These are phyloP conservation scores for Rissa tridactyla DNA, from an alignment of 2,113 vertebrate species.

Conservation along the genomic window DNA sequence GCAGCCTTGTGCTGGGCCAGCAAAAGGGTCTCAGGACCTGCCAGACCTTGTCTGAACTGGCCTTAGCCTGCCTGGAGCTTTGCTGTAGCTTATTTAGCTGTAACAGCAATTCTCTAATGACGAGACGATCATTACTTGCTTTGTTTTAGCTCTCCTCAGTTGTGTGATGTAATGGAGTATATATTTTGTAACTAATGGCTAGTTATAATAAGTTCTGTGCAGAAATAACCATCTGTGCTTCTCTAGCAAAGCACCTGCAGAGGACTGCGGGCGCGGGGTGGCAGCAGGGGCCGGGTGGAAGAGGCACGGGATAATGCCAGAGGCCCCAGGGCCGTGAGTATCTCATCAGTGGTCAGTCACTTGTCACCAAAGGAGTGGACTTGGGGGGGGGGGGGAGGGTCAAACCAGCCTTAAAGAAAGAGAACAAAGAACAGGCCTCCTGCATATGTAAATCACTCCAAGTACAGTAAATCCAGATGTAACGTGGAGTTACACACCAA, in stretches of 20 bases:
- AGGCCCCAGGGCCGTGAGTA: neutral
- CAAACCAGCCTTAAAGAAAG: neutral
- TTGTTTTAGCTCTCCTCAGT: neutral
- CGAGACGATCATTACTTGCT: neutral
- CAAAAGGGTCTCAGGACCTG: neutral
- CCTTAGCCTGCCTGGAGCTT: neutral
- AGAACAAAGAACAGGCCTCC: neutral
- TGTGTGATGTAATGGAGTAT: neutral
- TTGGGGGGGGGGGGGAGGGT: too few relatives aligned
- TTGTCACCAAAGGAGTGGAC: neutral
- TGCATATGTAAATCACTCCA: neutral
- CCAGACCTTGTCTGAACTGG: neutral
- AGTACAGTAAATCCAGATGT: neutral
- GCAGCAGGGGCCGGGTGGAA: neutral
- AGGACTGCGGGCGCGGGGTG: neutral
- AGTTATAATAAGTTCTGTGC: neutral
- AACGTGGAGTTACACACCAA: neutral
- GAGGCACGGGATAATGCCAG: neutral
- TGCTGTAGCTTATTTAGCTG: neutral
- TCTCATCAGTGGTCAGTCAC: neutral
- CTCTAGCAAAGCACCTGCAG: neutral
- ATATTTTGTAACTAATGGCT: neutral
- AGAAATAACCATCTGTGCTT: neutral
- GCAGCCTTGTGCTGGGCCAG: neutral
- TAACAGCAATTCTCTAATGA: neutral